These are phyloP conservation scores for Brenthis hecate DNA, from an alignment of 2,888 invertebrate genomes.

Conservation along the genomic window DNA sequence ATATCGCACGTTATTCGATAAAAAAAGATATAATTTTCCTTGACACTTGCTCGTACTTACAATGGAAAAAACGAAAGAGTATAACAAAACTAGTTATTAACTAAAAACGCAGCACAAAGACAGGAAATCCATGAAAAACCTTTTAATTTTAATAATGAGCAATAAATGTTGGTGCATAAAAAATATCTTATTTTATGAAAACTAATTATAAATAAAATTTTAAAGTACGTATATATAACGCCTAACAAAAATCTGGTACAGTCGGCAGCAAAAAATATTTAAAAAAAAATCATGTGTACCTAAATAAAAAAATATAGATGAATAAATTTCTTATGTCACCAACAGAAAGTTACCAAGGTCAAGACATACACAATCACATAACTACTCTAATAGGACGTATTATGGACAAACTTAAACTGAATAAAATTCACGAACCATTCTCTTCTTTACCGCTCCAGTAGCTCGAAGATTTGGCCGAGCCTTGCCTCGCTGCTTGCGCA, in stretches of 20 bases:
- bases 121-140: slow-evolving; percentile 57
- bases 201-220: neutral
- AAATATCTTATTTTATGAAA: neutral
- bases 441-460: slow-evolving; percentile 80
- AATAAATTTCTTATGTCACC: slow-evolving; percentile 44
- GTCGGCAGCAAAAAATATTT: neutral
- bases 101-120: slow-evolving; percentile 70
- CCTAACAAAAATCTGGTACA: neutral
- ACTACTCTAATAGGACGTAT: slow-evolving; percentile 52
- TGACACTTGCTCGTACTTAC: slow-evolving; percentile 81
- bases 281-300: too few relatives aligned
- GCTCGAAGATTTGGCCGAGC: slow-evolving; percentile 74
- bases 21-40: slow-evolving; percentile 54
- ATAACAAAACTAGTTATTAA: slow-evolving; percentile 51
- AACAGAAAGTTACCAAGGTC: slow-evolving; percentile 57
- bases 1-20: slow-evolving; percentile 42
- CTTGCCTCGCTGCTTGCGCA: slow-evolving; percentile 79
- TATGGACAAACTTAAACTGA: slow-evolving; percentile 43
- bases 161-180: slow-evolving; percentile 32
- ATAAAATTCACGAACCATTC: slow-evolving; percentile 67
- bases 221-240: neutral
- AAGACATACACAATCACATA: slow-evolving; percentile 74
- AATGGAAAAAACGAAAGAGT: slow-evolving; percentile 52
- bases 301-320: neutral
- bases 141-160: slow-evolving; percentile 40